Evolutionary conservation across 2,888 invertebrate species (phyloP).

Genomic region (Mythimna impura): DNA sequence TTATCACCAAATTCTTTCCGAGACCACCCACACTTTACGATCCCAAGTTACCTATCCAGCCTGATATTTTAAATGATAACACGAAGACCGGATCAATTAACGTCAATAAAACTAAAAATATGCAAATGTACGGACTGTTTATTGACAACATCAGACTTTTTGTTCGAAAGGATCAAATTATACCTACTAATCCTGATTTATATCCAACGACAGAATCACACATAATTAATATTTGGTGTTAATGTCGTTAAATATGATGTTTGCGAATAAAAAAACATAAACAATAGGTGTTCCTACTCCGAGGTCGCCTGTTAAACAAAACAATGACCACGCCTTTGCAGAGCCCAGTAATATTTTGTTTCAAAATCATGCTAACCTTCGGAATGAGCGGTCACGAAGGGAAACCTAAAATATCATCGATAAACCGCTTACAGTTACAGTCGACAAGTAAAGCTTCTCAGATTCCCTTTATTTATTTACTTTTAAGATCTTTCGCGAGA

Average conservation of each 20-base stretch:
- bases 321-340: conserved; percentile 66
- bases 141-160: conserved; percentile 46
- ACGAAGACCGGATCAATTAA: conserved; percentile 59
- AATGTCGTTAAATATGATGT: conserved; percentile 46
- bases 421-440: conserved; percentile 46
- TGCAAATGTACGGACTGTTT: conserved; percentile 52
- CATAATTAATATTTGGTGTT: conserved; percentile 56
- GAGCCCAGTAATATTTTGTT: conserved; percentile 69
- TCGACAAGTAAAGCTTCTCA: conserved; percentile 46
- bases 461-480: conserved; percentile 32
- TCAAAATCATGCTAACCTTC: conserved; percentile 69
- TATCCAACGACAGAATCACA: conserved; percentile 40
- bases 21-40: conserved; percentile 63
- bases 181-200: conserved; percentile 44
- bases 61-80: conserved; percentile 56
- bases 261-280: conserved; percentile 43
- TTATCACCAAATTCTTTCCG: conserved; percentile 45
- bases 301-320: conserved; percentile 56
- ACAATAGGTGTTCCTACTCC: conserved; percentile 49
- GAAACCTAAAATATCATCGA: conserved; percentile 65
- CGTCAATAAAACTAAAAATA: conserved; percentile 53
- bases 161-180: conserved; percentile 34
- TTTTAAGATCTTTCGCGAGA: conserved; percentile 10
- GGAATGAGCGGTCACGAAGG: conserved; percentile 66
- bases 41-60: conserved; percentile 46